Evolutionary conservation across 1,140 invertebrate genomes (phyloP), one percentile per base, ranked within the genome.

Genomic region (Choristoneura fumiferana): DNA sequence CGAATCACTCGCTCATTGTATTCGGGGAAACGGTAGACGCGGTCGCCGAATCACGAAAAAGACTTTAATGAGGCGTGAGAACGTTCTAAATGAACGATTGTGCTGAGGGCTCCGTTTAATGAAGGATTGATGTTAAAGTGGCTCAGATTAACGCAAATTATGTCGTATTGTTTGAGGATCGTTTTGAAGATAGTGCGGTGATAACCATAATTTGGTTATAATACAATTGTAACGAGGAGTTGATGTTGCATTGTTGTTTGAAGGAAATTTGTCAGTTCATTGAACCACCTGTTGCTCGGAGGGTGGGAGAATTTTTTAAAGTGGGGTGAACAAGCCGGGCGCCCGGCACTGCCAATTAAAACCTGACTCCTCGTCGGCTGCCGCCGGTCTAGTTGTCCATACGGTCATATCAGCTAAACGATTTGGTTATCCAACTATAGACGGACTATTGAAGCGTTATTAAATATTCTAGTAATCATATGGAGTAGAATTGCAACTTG

Each of bases 61-160:
- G 83, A 88, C 85, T 85, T 85, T 88, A 86, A 88, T 88, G 83
- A 88, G 81, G 71, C 82, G 83, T 88, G 83, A 85, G 85, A 88
- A 84, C 75, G 77, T 63, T 81, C 76, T 62, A 86, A 88, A 88
- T 81, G 83, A 88, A 79, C 82, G 83, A 88, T 85, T 86, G 83
- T 79, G 63, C 63, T 62, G 63, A 13, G 40, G 67, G 67, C 67
- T 80, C 73, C 62, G 63, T 79, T 88, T 88, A 84, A 88, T 87
- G 79, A 88, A 82, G 76, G 82, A 81, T 84, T 79, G 73, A 81
- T 77, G 73, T 74, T 75, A 76, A 80, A 80, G 74, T 78, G 71
- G 69, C 75, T 64, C 71, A 74, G 69, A 76, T 78, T 78, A 78
- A 70, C 60, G 56, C 61, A 36, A 60, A 62, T 62, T 52, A 62